Percentiles rank a stretch among this genome's conserved stretches.
Conservation (phyloP, 2,797 vertebrate genomes). For the Manis pentadactyla region DNA sequence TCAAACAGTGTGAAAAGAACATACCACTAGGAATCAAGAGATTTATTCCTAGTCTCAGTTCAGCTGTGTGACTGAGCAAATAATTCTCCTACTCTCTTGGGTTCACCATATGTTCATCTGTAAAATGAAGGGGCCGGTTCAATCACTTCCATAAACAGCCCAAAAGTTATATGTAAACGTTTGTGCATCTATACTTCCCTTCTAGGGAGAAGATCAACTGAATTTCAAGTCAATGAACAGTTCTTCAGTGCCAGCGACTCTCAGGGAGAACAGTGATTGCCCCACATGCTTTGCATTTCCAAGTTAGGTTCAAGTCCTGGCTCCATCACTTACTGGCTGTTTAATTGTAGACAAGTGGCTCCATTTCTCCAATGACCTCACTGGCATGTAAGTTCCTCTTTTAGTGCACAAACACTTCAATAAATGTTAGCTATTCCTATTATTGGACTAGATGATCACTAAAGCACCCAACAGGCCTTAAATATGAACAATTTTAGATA, state of each 20-base stretch:
- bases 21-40: constrained; percentile 57
- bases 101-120: constrained; percentile 53
- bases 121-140: constrained; percentile 61
- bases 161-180: constrained; percentile 48
- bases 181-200: not conserved
- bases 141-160: not conserved
- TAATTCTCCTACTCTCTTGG: constrained; percentile 52
- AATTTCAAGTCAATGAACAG: constrained; percentile 9
- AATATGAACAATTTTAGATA: not conserved
- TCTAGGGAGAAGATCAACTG: not conserved
- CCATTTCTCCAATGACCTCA: not conserved
- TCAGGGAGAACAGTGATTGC: not conserved
- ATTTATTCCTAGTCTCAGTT: constrained; percentile 60
- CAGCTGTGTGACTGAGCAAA: constrained; percentile 57
- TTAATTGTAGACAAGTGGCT: not conserved
- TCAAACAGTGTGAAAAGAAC: constrained; percentile 48
- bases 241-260: not conserved
- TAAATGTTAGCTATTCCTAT: not conserved
- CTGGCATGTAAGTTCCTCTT: not conserved
- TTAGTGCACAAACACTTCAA: not conserved
- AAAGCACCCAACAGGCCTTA: not conserved
- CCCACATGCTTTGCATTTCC: not conserved
- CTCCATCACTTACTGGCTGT: not conserved
- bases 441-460: not conserved
- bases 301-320: not conserved